Percentiles rank a stretch among this genome's conserved stretches.
Conservation (phyloP, 2,888 invertebrate genomes). For the Catocala nupta region DNA sequence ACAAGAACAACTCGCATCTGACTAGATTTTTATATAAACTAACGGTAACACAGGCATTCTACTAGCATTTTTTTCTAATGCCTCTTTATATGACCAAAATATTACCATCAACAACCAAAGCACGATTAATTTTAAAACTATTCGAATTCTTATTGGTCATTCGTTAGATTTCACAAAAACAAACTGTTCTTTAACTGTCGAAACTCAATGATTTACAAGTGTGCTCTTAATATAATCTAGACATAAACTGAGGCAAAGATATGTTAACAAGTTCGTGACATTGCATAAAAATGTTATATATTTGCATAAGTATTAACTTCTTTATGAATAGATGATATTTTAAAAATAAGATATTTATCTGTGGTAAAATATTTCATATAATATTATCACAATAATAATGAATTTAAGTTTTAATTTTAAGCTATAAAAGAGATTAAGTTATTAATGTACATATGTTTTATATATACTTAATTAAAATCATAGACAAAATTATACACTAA, state of each 20-base stretch:
- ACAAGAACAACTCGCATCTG: too few species aligned
- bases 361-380: not conserved
- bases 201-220: slow-evolving; percentile 4
- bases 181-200: slow-evolving; percentile 2
- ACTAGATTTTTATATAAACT: too few species aligned
- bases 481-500: too few species aligned
- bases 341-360: not conserved
- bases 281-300: slow-evolving; percentile 12
- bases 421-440: too few species aligned
- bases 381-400: not conserved
- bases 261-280: slow-evolving; percentile 5
- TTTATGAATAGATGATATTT: not conserved
- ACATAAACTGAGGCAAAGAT: slow-evolving; percentile 1
- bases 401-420: too few species aligned
- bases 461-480: too few species aligned
- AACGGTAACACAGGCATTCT: too few species aligned
- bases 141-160: not conserved
- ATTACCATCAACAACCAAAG: not conserved
- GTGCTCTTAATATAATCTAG: slow-evolving; percentile 1
- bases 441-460: too few species aligned
- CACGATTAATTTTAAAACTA: not conserved
- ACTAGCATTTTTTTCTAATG: too few species aligned
- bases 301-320: slow-evolving; percentile 5
- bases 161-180: slow-evolving; percentile 5
- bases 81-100: not conserved